These are phyloP conservation scores for Lipophrys pholis DNA, from an alignment of 2,113 vertebrate genomes.

Conservation along the genomic window DNA sequence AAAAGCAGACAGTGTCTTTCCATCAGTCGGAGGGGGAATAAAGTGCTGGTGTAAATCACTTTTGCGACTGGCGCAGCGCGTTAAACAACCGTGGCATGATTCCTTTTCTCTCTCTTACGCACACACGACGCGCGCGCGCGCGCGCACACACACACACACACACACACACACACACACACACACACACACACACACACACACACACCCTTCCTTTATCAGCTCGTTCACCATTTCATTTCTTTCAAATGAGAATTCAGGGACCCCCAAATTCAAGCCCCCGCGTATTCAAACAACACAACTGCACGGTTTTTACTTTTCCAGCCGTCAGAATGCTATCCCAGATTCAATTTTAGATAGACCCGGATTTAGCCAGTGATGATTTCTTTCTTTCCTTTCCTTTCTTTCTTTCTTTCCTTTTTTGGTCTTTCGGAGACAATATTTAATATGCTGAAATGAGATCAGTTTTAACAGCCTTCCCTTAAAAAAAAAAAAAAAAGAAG, in stretches of 20 bases:
- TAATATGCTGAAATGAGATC: conserved; percentile 74
- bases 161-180: conserved; percentile 41
- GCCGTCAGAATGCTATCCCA: conserved; percentile 95
- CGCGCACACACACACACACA: too few relatives aligned
- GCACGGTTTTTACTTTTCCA: conserved; percentile 84
- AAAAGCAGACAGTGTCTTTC: conserved; percentile 84
- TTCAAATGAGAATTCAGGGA: conserved; percentile 93
- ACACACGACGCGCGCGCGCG: too few relatives aligned
- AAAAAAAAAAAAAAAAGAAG: too few relatives aligned
- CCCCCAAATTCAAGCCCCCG: conserved; percentile 92
- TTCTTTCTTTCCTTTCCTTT: conserved; percentile 54
- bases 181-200: conserved; percentile 75
- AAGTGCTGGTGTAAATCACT: conserved; percentile 95
- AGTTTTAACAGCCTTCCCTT: conserved; percentile 35
- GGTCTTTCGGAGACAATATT: conserved; percentile 76
- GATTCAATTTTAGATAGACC: conserved; percentile 99
- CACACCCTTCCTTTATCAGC: conserved; percentile 88
- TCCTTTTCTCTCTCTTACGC: conserved; percentile 84
- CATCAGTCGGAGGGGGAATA: conserved; percentile 90
- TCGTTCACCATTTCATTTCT: conserved; percentile 96
- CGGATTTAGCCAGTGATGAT: conserved; percentile 87
- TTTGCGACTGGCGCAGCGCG: conserved; percentile 89
- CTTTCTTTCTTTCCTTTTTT: conserved; percentile 44
- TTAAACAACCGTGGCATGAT: conserved; percentile 91
- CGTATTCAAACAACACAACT: conserved; percentile 92